Base-by-base conservation (phyloP, 2,888 invertebrate species). In the Trissolcus japonicus region DNA sequence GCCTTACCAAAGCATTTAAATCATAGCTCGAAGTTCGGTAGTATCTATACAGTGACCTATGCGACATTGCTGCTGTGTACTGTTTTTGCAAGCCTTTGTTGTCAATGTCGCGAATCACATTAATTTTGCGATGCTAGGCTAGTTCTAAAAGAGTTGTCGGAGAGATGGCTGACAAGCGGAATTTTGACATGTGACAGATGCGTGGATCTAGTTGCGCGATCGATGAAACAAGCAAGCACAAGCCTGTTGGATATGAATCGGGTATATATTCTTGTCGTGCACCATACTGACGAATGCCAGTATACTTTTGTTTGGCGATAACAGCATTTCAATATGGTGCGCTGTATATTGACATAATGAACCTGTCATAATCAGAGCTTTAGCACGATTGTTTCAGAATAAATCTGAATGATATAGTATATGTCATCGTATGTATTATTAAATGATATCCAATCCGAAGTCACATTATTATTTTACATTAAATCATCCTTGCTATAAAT, bases 131-230 rank as follows among this genome's bases (percentile, higher is more conserved):
- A 78, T 72, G 74, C 74, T 56, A 73, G 75, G 78, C 63, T 80
- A 76, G 2, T 40, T 17, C 43, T 21, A 62, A 59, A 66, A 73
- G 66, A 60, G 65, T 79, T 72, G 79, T 61, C 68, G 66, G 76
- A 76, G 65, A 55, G 66, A 13, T 78, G 78, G 79, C 79, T 81
- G 85, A 83, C 83, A 82, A 60, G 79, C 78, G 78, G 74, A 82
- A 83, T 82, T 83, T 84, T 81, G 86, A 83, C 83, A 81, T 80
- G 80, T 71, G 77, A 79, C 78, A 6, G 76, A 78, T 67, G 56
- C 69, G 63, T 63, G 53, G 56, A 29, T 29, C 62, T 19, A 50
- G 50, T 35, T 56, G 48, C 71, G 78, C 63, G 73, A 82, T 82
- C 80, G 81, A 83, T 83, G 78, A 76, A 69, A 67, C 76, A 80